Evolutionary conservation across 92 coral and sea anemone species (phyloP).

Genomic region (Parazoanthus atlanticus): DNA sequence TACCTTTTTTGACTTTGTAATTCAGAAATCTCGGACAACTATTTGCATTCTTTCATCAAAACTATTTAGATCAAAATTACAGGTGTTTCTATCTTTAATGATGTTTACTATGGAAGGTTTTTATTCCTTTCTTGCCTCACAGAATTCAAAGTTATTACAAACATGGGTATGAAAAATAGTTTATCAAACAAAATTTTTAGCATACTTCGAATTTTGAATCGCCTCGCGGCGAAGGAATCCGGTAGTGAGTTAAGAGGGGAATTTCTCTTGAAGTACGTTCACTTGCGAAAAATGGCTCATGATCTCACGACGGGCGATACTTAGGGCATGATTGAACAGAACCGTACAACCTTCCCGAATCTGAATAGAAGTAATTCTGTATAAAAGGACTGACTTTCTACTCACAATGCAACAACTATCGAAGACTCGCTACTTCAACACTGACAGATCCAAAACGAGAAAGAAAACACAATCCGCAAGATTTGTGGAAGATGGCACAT

Average conservation of each 20-base stretch:
- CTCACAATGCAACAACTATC: neutral
- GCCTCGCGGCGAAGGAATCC: neutral
- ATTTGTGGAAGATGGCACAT: neutral
- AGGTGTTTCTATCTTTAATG: too few relatives aligned
- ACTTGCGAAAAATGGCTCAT: neutral
- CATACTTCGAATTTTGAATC: too few relatives aligned
- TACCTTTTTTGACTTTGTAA: too few relatives aligned
- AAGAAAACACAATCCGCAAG: neutral
- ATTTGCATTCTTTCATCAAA: too few relatives aligned
- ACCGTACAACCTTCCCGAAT: neutral
- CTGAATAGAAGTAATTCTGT: neutral
- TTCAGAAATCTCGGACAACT: too few relatives aligned
- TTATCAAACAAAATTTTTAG: neutral
- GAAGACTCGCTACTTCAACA: neutral
- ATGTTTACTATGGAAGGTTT: too few relatives aligned
- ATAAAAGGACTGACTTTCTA: neutral
- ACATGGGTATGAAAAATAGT: too few relatives aligned
- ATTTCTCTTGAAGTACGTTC: neutral
- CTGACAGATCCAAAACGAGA: neutral
- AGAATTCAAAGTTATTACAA: neutral
- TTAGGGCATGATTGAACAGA: neutral
- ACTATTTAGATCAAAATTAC: neutral
- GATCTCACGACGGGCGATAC: neutral
- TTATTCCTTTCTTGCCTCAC: too few relatives aligned
- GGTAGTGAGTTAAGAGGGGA: neutral